Percentiles rank a stretch among this genome's conserved stretches.
Evolutionary conservation across 2,113 vertebrate species (phyloP).

Genomic region (Ophthalmolycus amberensis): DNA sequence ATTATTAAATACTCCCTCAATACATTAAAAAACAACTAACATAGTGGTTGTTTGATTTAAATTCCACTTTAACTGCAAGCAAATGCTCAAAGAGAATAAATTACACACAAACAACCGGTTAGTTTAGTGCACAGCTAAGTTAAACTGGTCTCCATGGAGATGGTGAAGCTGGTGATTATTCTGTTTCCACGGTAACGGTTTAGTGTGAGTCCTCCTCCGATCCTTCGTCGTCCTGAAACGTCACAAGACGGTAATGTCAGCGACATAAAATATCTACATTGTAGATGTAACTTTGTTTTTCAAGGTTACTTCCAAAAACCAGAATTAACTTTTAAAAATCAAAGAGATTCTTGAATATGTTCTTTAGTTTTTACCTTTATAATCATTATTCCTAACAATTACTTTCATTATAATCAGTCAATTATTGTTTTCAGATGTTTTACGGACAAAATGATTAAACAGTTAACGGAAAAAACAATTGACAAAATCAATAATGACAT

Average conservation of each 20-base stretch:
- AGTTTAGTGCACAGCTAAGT: conserved; percentile 33
- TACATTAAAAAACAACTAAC: background rate
- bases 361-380: background rate
- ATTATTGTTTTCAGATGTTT: background rate
- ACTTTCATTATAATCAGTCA: background rate
- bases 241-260: conserved; percentile 1
- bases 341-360: background rate
- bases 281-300: background rate
- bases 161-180: conserved; percentile 18
- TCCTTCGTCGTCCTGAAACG: conserved; percentile 76
- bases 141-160: conserved; percentile 44
- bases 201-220: conserved; percentile 77
- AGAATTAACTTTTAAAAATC: background rate
- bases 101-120: conserved; percentile 5
- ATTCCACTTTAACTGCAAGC: conserved; percentile 27
- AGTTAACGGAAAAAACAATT: background rate
- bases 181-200: conserved; percentile 50
- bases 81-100: conserved; percentile 1
- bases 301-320: background rate
- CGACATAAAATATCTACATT: background rate
- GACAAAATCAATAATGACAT: background rate
- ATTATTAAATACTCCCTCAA: conserved; percentile 6
- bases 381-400: background rate
- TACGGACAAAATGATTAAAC: background rate
- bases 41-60: background rate